Percentiles rank a stretch among this genome's conserved stretches.
Evolutionary conservation across 2,113 vertebrate genomes (phyloP).

Genomic region (Centrocercus urophasianus): DNA sequence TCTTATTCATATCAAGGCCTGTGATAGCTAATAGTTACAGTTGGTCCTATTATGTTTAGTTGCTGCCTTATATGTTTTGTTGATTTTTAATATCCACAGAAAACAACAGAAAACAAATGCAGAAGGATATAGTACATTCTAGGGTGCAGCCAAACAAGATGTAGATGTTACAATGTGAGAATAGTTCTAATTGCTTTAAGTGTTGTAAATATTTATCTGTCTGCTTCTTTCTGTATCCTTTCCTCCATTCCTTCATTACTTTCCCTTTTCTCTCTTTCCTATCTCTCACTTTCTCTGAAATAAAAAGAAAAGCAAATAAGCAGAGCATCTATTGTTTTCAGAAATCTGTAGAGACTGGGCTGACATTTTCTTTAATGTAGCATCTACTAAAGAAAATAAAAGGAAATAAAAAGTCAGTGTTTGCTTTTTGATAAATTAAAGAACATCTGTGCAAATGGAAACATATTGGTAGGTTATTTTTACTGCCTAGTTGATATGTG

Average conservation of each 20-base stretch:
- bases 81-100: not conserved
- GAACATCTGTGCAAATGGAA: not conserved
- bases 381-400: not conserved
- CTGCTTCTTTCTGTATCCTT: not conserved
- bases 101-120: not conserved
- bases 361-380: not conserved
- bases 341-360: not conserved
- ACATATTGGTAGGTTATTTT: not conserved
- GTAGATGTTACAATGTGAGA: not conserved
- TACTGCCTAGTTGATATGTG: not conserved
- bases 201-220: fast-evolving
- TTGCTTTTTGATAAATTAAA: slow-evolving; percentile 20
- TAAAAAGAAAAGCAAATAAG: not conserved
- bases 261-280: fast-evolving
- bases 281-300: not conserved
- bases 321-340: not conserved
- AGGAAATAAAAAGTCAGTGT: not conserved
- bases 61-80: not conserved
- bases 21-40: not conserved
- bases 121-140: not conserved
- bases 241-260: not conserved
- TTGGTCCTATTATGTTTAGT: not conserved
- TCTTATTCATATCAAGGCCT: not conserved
- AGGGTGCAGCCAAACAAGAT: not conserved
- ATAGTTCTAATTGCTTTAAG: not conserved